Evolutionary conservation across 2,113 vertebrate genomes (phyloP).

Genomic region (Clarias batrachus): DNA sequence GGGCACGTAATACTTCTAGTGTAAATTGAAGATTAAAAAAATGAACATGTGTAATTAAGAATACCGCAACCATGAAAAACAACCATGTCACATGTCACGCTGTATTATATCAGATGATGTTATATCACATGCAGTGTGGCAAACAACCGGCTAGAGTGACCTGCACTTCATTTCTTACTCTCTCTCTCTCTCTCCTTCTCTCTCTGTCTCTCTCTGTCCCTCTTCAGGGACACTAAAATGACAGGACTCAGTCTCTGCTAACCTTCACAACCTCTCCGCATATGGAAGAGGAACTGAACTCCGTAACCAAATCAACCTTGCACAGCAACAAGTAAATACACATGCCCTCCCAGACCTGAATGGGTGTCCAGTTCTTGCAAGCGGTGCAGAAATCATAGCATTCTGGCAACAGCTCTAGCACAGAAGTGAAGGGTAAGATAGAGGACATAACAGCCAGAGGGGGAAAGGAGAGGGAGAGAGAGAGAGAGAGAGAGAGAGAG

Average conservation of each 20-base stretch:
- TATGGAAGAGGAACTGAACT: constrained; percentile 14
- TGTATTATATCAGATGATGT: neutral
- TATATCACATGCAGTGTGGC: neutral
- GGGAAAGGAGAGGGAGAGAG: neutral
- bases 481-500: neutral
- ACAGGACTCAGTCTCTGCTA: neutral
- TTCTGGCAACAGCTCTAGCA: constrained; percentile 31
- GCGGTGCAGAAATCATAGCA: constrained; percentile 25
- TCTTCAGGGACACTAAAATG: neutral
- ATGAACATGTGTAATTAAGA: neutral
- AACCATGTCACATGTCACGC: neutral
- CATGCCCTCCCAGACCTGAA: neutral
- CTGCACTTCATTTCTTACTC: constrained; percentile 26
- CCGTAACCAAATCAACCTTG: constrained; percentile 25
- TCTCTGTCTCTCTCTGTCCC: neutral
- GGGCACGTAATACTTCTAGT: neutral
- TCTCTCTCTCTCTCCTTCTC: neutral
- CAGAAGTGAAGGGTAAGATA: constrained; percentile 13
- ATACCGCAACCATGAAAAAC: neutral
- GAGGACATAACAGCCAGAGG: neutral
- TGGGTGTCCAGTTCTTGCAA: constrained; percentile 30
- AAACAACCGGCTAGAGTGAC: neutral
- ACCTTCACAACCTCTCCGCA: constrained; percentile 8
- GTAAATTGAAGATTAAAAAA: neutral
- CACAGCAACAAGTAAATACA: constrained; percentile 51